phyloP scores from a whole-genome alignment of 2,113 vertebrate genomes.

The Phyllostomus discolor region DNA sequence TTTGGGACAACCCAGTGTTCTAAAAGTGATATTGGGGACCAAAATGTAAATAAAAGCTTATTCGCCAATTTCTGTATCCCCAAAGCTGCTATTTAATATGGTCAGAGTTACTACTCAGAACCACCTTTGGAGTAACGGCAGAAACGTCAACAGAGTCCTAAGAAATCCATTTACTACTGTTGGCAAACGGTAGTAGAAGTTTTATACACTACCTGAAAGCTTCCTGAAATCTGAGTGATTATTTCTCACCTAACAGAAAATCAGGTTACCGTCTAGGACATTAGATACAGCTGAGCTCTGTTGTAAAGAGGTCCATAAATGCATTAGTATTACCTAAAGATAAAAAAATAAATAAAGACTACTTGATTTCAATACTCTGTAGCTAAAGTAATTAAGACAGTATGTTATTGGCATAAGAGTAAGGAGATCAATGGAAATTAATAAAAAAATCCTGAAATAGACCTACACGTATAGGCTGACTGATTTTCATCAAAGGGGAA shows the following conservation, averaged over 20 bases:
- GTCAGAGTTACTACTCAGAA: background rate
- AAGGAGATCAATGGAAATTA: background rate
- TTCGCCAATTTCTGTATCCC: background rate
- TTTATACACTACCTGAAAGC: background rate
- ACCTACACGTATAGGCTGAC: background rate
- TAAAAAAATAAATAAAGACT: background rate
- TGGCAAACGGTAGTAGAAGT: background rate
- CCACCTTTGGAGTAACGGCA: background rate
- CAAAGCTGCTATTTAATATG: background rate
- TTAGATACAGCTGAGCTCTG: background rate
- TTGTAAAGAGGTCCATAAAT: background rate
- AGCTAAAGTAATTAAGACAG: background rate
- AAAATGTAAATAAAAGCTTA: constrained; percentile 1
- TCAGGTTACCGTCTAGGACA: background rate
- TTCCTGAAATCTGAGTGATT: constrained; percentile 12
- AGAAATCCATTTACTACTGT: background rate
- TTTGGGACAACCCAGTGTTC: background rate
- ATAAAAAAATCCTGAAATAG: background rate
- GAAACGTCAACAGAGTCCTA: background rate
- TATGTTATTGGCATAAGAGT: background rate
- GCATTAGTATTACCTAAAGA: background rate
- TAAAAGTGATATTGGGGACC: background rate
- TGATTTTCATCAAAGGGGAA: background rate
- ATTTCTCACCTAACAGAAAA: background rate
- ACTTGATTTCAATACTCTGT: background rate